Evolutionary conservation across 2,888 invertebrate genomes (phyloP), one percentile per base, ranked within the genome.

Genomic region (Andrena camellia): DNA sequence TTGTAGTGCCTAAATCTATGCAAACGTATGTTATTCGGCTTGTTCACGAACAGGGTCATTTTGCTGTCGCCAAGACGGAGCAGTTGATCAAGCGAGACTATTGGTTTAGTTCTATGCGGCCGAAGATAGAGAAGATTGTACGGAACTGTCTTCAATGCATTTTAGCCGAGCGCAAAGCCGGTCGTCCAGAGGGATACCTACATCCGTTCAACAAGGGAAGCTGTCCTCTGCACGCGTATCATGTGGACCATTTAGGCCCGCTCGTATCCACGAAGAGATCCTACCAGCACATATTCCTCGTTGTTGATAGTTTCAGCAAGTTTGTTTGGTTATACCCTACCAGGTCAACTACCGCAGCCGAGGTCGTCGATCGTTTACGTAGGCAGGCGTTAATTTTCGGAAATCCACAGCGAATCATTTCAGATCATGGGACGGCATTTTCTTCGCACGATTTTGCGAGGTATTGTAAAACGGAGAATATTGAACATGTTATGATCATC

Each of bases 351-450:
- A 59, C 10, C 13, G 63, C 68, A 5, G 59, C 17, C 35, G 83
- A 83, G 29, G 79, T 76, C 2, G 3, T 83, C 3, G 31, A 13
- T 5, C 35, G 48, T 17, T 35, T 83, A 20, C 50, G 2, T 3
- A 10, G 23, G 10, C 70, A 79, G 23, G 68, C 69, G 35, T 7
- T 54, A 7, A 57, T 17, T 1, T 84, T 84, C n/a, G 79, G 84
- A 42, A 85, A 85, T 63, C 78, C 83, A 0, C 57, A 26, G 17
- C 54, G 79, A 17, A 80, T 84, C 17, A 54, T 86, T 13, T 35
- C 74, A 0, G 81, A 86, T 26, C 20, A 68, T 66, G 86, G 84
- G 1, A 35, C 83, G 1, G 85, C 78, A 5, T 83, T 85, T 33
- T 81, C 72, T 1, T 83, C 85, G 0, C 10, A 54, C 2, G 78